A percentile compares a stretch with the other conserved stretches of the same genome.
Evolutionary conservation across 2,113 vertebrate genomes (phyloP).

Genomic region (Eclectus roratus): DNA sequence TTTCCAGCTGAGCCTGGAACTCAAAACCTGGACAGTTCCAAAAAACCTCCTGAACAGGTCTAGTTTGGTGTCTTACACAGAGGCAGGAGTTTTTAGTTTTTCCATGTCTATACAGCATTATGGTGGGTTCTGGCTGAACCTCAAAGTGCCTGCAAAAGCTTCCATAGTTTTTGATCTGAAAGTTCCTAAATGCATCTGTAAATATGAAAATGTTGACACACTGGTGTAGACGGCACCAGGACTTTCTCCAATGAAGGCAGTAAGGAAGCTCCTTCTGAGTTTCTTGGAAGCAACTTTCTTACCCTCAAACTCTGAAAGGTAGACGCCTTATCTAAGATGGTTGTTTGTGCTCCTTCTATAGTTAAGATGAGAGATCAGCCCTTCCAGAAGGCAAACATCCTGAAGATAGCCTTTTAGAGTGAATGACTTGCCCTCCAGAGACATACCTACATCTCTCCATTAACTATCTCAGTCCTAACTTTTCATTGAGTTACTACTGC

Average conservation of each 20-base stretch:
- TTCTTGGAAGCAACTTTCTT: not conserved
- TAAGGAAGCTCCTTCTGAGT: not conserved
- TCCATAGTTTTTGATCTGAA: not conserved
- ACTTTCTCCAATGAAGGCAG: not conserved
- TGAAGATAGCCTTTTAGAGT: conserved; percentile 27
- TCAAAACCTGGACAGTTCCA: not conserved
- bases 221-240: not conserved
- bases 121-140: not conserved
- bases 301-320: not conserved
- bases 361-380: not conserved
- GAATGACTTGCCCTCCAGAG: not conserved
- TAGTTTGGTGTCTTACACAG: not conserved
- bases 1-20: conserved; percentile 43
- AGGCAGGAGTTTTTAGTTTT: not conserved
- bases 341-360: not conserved
- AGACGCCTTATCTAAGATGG: not conserved
- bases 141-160: not conserved
- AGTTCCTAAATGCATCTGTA: not conserved
- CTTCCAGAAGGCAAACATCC: not conserved
- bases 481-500: not conserved
- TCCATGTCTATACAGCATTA: not conserved
- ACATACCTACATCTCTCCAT: not conserved
- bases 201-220: not conserved
- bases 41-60: not conserved
- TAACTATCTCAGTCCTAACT: not conserved